Evolutionary conservation across 2,113 vertebrate species (phyloP), one percentile per base, ranked within the genome.

Genomic region (Brachypodius melanocephalos): DNA sequence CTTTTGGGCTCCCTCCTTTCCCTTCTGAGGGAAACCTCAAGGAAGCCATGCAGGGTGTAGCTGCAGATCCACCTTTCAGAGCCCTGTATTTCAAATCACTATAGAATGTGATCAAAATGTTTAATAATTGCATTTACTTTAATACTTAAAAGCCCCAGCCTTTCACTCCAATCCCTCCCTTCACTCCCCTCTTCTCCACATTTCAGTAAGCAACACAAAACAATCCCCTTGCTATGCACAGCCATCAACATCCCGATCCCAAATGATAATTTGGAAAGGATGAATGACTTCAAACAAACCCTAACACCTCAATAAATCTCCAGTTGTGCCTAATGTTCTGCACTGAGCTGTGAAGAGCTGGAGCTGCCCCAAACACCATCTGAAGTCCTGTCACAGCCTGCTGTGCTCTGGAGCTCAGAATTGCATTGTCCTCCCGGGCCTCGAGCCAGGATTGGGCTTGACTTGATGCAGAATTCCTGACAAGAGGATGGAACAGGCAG

Each of bases 391-490:
- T 36, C 80, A 67, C 86, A 57, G 48, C 75, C 58, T 11, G 14
- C 10, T 28, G 55, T 58, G 36, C 46, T 20, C n/a, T 16, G 28
- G 31, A 45, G 82, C 69, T 85, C 45, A 38, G 57, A 67, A 58
- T 38, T 25, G 24, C 2, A 2, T 28, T 63, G 68, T 65, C n/a
- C 40, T 55, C 25, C 32, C 40, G 74, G 51, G 19, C 24, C 67
- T 65, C 0, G 0, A 85, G 69, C 15, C 59, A 80, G 31, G 43
- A 81, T 0, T 21, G 9, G 46, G 17, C 63, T 48, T 51, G 36
- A 58, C 26, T 38, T n/a, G 26, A 34, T 2, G 6, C 16, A 68
- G 20, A 88, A 75, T 29, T 59, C 59, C 40, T 2, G 1, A 42
- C 62, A 36, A 21, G 24, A 59, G 18, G 32, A 55, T n/a, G n/a